phyloP scores from a whole-genome alignment of 1,140 invertebrate species.

The Pseudomyrmex pallidus region DNA sequence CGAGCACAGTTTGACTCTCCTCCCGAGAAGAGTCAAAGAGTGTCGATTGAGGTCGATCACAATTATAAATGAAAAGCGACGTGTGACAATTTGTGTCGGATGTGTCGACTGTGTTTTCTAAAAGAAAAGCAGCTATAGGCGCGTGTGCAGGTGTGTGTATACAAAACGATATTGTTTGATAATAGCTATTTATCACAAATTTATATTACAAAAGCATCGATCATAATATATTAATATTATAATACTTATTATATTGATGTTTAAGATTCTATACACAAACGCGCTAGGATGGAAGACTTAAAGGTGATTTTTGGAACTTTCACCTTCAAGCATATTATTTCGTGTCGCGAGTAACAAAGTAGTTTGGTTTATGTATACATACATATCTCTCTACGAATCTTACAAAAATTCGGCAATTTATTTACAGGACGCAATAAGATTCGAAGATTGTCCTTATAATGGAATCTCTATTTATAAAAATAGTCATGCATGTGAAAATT shows the following conservation, averaged over 20 bases:
- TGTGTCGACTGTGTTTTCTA: no score
- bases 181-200: slow-evolving; percentile 63
- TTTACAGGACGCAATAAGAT: slow-evolving; percentile 80
- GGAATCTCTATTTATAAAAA: slow-evolving; percentile 79
- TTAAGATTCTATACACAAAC: slow-evolving; percentile 40
- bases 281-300: slow-evolving; percentile 74
- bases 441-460: slow-evolving; percentile 80
- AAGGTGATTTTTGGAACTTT: slow-evolving; percentile 52
- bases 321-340: slow-evolving; percentile 63
- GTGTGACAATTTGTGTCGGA: no score
- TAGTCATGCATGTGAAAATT: slow-evolving; percentile 77
- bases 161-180: slow-evolving; percentile 43
- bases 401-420: slow-evolving; percentile 74
- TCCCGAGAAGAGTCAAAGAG: no score
- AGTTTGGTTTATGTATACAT: slow-evolving; percentile 70
- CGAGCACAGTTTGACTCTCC: no score
- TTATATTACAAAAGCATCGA: slow-evolving; percentile 57
- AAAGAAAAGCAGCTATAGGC: not conserved
- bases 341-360: slow-evolving; percentile 68
- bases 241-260: slow-evolving; percentile 46
- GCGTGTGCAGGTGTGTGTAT: slow-evolving; percentile 15
- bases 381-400: slow-evolving; percentile 49
- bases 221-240: slow-evolving; percentile 39
- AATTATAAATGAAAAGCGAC: no score
- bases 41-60: no score